Evolutionary conservation across 2,888 invertebrate species (phyloP).

Genomic region (Cephonodes hylas): DNA sequence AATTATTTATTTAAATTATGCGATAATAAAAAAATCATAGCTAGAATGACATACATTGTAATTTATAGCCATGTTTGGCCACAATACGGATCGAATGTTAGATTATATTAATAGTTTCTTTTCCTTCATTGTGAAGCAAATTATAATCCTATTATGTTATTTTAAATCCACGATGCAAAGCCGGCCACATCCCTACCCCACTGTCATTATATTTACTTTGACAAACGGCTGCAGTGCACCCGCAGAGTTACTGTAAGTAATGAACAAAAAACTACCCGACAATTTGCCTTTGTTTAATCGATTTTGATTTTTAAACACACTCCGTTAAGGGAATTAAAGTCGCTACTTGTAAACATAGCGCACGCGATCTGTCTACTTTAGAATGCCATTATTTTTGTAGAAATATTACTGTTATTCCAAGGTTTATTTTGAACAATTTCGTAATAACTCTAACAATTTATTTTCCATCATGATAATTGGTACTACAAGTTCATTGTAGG

Average conservation of each 20-base stretch:
- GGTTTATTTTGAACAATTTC: neutral
- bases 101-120: neutral
- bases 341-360: neutral
- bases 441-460: neutral
- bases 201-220: neutral
- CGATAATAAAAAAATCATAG: too few species aligned
- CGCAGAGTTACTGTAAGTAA: conserved; percentile 42
- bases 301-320: conserved; percentile 2
- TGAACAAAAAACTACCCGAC: conserved; percentile 31
- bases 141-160: neutral
- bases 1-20: too few species aligned
- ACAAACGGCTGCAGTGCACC: conserved; percentile 32
- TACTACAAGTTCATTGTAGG: neutral
- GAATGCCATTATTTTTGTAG: neutral
- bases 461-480: neutral
- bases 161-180: neutral
- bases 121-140: neutral
- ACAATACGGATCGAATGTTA: too few species aligned
- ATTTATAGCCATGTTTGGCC: too few species aligned
- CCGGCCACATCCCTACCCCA: neutral
- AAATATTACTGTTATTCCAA: neutral
- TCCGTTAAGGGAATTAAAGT: neutral
- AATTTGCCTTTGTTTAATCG: conserved; percentile 32
- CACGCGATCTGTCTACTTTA: neutral
- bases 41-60: too few species aligned